Base-by-base conservation (phyloP, 2,888 invertebrate genomes). In the Epiblema foenella region DNA sequence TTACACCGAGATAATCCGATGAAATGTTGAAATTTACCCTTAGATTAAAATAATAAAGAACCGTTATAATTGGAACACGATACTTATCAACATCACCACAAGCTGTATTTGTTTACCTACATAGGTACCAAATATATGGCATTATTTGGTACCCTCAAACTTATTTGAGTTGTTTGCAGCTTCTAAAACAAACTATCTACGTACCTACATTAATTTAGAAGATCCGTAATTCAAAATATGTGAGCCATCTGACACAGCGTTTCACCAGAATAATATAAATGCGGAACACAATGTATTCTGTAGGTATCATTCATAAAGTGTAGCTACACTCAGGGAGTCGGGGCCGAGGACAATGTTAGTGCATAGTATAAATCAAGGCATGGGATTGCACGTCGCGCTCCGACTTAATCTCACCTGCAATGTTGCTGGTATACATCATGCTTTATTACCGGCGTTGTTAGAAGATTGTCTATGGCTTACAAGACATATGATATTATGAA, bases 361-460 rank as follows among this genome's bases (percentile, higher is more conserved):
- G 77, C 75, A 76, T 77, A 77, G 77, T 81, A 86, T 87, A 87
- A 88, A 87, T 88, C 87, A 88, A 79, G 79, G 74, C 76, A 68
- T 77, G 74, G 81, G 78, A 82, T 84, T 82, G 83, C 77, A 83
- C 80, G 81, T 81, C 79, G 81, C 79, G 78, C 76, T 77, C 76
- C 81, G 77, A 81, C 85, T 83, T 88, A 87, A 87, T 87, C 87
- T 87, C 85, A 81, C 81, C 80, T 81, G 81, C 79, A 79, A 72
- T 76, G 76, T 75, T 73, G 73, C 75, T 67, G 72, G 73, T 72
- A 87, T 87, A 86, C 87, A 83, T 82, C 81, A 84, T 89, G 88
- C 89, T 89, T 85, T 88, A 90, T 89, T 71, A 67, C 71, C 66
- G 56, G 54, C 70, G 70, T 70, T 66, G 70, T 59, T 67, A 62